Conservation (phyloP, 2,888 invertebrate genomes). For the Calameuta idolon region DNA sequence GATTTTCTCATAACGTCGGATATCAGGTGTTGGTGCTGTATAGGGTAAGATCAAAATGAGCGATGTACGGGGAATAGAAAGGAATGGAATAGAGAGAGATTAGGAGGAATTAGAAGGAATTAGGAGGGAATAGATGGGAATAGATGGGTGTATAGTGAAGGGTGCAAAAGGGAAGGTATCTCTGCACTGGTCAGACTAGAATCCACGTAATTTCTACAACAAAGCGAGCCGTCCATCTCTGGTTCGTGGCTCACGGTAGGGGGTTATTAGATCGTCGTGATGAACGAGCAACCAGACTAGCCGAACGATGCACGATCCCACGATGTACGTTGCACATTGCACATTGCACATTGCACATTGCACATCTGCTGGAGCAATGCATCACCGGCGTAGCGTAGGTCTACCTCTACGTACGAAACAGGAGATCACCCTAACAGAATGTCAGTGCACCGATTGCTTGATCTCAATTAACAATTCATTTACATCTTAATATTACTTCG, state of each 20-base stretch:
- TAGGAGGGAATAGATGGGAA: not conserved
- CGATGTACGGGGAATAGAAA: not conserved
- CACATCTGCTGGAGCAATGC: conserved; percentile 35
- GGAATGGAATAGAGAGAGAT: not conserved
- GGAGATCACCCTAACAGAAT: not conserved
- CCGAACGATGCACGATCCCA: conserved; percentile 39
- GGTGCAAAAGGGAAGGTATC: not conserved
- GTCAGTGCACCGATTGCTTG: not conserved
- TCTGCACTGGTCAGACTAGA: conserved; percentile 25
- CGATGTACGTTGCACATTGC: conserved; percentile 24
- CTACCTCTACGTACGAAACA: not conserved
- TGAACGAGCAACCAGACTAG: conserved; percentile 47
- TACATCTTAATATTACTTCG: not conserved
- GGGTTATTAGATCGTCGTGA: conserved; percentile 57
- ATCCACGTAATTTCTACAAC: conserved; percentile 55
- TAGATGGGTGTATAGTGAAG: not conserved
- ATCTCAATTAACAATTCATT: not conserved
- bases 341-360: conserved; percentile 4
- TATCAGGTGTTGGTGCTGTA: not conserved
- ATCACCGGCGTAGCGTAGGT: conserved; percentile 23
- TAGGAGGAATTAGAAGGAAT: not conserved
- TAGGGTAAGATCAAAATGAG: not conserved
- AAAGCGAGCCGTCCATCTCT: conserved; percentile 51
- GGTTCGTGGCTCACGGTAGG: conserved; percentile 23
- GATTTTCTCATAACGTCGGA: not conserved